Base-by-base conservation (phyloP, 2,797 vertebrate genomes). In the Esox masquinongy region DNA sequence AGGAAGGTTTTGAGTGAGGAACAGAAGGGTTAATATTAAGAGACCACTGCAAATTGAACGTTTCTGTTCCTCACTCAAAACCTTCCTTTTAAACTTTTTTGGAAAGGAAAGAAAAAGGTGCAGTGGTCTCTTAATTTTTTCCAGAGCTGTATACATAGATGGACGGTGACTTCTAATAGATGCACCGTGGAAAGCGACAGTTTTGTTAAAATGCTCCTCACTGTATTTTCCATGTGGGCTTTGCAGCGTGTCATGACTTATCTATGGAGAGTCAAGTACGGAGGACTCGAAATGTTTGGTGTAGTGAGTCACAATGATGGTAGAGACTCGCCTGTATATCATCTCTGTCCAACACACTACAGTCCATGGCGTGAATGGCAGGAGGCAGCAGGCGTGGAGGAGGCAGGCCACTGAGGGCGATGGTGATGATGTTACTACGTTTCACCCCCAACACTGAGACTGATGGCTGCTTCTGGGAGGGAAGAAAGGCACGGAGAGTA, bases 371-470 rank as follows among this genome's bases (percentile, higher is more conserved):
- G 81, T 90, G 87, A 75, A 95, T 93, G 24, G 93, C 92, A 0
- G 91, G 89, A 0, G 93, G 90, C 71, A 95, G 92, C 72, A 95
- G 90, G 76, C 86, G 93, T 0, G 91, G 85, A 4, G 94, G 91
- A 0, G 94, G 94, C 31, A 95, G 87, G 26, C 91, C 83, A 85
- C 92, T 94, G 78, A 95, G 81, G 9, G 92, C 86, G n/a, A 95
- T 95, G 84, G 91, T 94, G 39, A 95, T 86, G 82, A 94, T 94
- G 87, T 95, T 95, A 63, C 94, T 94, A 9, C 94, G 85, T 80
- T 94, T 94, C 83, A 94, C 80, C 29, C 80, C 85, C 87, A 95
- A 56, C 24, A 95, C 92, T 0, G 90, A 92, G 16, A 94, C 74
- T 5, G 75, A 77, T 0, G 68, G 73, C 83, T 88, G 92, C 82